These are phyloP conservation scores for Trogon surrucura DNA, from an alignment of 2,113 vertebrate species.

Conservation along the genomic window DNA sequence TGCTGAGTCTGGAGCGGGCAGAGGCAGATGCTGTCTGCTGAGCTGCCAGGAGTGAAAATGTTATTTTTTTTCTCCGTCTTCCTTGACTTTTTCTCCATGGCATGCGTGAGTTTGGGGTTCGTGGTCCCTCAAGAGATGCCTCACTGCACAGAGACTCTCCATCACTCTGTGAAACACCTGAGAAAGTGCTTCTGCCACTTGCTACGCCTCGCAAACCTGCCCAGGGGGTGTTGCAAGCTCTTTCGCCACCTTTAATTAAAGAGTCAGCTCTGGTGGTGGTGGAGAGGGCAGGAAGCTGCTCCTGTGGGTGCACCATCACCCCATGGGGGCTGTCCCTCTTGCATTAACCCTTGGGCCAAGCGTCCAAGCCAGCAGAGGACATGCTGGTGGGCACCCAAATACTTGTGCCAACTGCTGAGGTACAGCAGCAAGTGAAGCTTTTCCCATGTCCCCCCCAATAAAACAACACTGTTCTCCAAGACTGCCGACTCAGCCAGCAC, in stretches of 20 bases:
- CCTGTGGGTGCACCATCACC: too few species aligned
- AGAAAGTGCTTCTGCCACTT: neutral
- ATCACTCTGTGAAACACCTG: neutral
- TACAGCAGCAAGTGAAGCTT: neutral
- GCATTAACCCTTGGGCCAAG: too few species aligned
- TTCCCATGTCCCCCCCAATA: neutral
- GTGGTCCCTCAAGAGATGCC: neutral
- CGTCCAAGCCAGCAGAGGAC: neutral
- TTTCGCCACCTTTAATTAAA: accelerated
- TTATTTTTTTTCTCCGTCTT: neutral
- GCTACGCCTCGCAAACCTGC: too few species aligned
- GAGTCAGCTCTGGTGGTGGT: neutral
- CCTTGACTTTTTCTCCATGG: neutral
- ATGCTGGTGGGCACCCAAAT: neutral
- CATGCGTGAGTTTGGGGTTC: accelerated
- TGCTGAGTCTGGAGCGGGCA: conserved; percentile 61
- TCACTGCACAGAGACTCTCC: neutral
- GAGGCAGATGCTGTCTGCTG: conserved; percentile 43
- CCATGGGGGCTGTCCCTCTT: too few species aligned
- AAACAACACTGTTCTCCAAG: neutral
- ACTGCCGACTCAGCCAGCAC: neutral
- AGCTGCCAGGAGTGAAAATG: conserved; percentile 47
- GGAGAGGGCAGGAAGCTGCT: neutral
- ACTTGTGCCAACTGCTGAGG: accelerated
- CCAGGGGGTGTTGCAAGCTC: neutral